Conservation (phyloP, 2,888 invertebrate genomes). For the Folsomia manolachei region DNA sequence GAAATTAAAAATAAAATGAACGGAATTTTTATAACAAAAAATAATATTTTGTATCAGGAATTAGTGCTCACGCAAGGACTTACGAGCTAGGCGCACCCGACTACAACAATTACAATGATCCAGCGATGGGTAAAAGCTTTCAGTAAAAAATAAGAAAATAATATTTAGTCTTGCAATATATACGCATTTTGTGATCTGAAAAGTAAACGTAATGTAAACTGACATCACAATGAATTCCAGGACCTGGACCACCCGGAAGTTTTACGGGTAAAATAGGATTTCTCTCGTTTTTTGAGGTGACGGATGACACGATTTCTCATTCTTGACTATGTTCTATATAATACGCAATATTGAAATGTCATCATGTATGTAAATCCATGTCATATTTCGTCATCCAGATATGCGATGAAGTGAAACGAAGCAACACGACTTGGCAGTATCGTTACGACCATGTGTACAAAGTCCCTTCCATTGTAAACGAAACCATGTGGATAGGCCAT, state of each 20-base stretch:
- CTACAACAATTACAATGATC: neutral
- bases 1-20: no score
- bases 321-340: no score
- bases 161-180: no score
- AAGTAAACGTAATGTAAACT: no score
- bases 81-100: neutral
- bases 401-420: neutral
- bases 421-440: neutral
- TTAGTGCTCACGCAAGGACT: neutral
- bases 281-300: neutral
- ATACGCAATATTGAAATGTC: no score
- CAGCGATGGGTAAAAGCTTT: neutral
- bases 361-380: no score
- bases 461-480: neutral
- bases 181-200: no score
- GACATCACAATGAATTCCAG: no score
- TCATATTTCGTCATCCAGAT: neutral
- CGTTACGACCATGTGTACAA: neutral
- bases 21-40: no score
- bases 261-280: neutral
- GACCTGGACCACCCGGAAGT: neutral
- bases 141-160: no score
- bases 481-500: neutral
- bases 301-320: no score
- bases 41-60: no score